phyloP scores from a whole-genome alignment of 2,797 vertebrate species.

The Argentina silus region DNA sequence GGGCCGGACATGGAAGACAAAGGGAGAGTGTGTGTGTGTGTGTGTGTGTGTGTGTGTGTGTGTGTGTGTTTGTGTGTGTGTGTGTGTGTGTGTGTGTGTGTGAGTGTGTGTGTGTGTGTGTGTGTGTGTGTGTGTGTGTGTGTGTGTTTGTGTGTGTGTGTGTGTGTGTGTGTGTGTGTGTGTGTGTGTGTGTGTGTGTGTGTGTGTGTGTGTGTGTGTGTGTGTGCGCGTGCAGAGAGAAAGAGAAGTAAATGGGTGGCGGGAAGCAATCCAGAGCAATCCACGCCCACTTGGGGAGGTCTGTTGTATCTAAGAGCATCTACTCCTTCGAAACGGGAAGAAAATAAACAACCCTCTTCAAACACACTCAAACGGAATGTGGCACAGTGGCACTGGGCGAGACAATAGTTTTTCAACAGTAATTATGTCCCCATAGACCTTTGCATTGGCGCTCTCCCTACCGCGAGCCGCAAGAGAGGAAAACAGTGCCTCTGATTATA shows the following conservation, averaged over 20 bases:
- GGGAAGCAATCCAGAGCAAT: slow-evolving; percentile 6
- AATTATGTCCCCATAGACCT: slow-evolving; percentile 63
- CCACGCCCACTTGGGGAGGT: slow-evolving; percentile 31
- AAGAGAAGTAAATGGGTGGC: not conserved
- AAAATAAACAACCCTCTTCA: slow-evolving; percentile 45
- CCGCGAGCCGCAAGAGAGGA: slow-evolving; percentile 12
- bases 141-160: not conserved
- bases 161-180: not conserved
- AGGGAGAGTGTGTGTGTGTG: not conserved
- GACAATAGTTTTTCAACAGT: slow-evolving; percentile 58
- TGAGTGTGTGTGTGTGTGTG: not conserved
- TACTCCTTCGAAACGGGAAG: slow-evolving; percentile 36
- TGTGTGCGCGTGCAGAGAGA: not conserved
- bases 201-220: not conserved
- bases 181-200: not conserved
- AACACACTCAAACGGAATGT: slow-evolving; percentile 46
- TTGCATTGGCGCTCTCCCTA: slow-evolving; percentile 43
- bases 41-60: not conserved
- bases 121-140: not conserved
- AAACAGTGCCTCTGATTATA: slow-evolving; percentile 34
- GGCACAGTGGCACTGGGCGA: slow-evolving; percentile 39
- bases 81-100: not conserved
- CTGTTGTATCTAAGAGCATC: slow-evolving; percentile 38
- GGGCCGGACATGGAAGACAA: slow-evolving; percentile 36
- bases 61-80: not conserved